These are phyloP conservation scores for Erythrolamprus reginae DNA, from an alignment of 2,113 vertebrate species.

Conservation along the genomic window DNA sequence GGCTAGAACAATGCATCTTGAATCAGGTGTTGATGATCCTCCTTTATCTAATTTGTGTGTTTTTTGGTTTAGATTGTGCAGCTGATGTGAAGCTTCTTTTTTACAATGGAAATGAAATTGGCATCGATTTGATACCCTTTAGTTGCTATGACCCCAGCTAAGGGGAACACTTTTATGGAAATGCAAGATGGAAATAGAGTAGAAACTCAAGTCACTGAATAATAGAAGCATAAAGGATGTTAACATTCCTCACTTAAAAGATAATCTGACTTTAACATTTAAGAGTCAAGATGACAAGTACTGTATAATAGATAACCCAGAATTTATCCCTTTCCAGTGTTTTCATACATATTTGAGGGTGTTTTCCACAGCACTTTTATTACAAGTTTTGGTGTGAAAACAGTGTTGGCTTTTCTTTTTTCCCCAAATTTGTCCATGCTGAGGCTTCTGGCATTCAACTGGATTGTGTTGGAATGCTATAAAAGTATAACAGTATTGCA, in stretches of 20 bases:
- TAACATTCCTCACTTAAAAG: neutral
- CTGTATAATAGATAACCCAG: neutral
- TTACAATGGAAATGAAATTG: neutral
- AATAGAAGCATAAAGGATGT: neutral
- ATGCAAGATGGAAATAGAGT: neutral
- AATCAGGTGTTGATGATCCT: neutral
- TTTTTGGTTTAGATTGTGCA: neutral
- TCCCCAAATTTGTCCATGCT: neutral
- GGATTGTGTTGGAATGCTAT: neutral
- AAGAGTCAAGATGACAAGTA: neutral
- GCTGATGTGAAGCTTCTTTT: neutral
- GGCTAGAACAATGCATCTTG: too few species aligned
- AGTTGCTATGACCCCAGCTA: neutral
- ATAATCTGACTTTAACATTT: neutral
- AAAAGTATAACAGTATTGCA: neutral
- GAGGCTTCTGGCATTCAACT: neutral
- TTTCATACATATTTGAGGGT: neutral
- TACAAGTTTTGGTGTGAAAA: neutral
- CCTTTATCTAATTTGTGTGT: neutral
- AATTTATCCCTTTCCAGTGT: neutral
- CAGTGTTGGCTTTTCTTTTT: neutral
- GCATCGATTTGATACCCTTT: neutral
- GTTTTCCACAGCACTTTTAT: neutral
- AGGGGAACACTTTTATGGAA: neutral
- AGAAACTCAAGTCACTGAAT: neutral